Percentiles rank a stretch among this genome's conserved stretches.
Conservation (phyloP, 2,888 invertebrate species). For the Uropetala carovei region DNA sequence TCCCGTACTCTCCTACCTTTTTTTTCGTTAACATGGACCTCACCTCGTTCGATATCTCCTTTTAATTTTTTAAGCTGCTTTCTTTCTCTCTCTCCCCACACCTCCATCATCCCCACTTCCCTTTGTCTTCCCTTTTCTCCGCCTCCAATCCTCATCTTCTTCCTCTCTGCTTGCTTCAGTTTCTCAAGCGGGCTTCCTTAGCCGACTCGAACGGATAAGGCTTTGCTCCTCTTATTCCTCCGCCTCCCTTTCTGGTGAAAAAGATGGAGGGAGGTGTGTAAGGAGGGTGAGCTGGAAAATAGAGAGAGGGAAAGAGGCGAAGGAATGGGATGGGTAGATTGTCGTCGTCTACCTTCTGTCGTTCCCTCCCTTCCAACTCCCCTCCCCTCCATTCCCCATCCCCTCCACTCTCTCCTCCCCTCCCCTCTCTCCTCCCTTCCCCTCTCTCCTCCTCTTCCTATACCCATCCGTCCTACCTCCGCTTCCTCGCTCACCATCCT, state of each 20-base stretch:
- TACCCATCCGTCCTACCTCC: slow-evolving; percentile 73
- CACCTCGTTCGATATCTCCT: too few relatives aligned
- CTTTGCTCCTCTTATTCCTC: background rate
- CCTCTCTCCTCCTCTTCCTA: slow-evolving; percentile 68
- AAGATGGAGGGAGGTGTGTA: background rate
- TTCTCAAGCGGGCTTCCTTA: too few relatives aligned
- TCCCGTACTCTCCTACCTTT: background rate
- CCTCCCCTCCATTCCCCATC: slow-evolving; percentile 67
- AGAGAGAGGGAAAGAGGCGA: background rate
- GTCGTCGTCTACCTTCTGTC: slow-evolving; percentile 61
- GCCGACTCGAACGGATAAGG: too few relatives aligned
- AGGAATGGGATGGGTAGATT: slow-evolving; percentile 34
- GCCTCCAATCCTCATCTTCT: background rate
- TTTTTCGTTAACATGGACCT: too few relatives aligned
- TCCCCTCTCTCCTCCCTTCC: slow-evolving; percentile 68
- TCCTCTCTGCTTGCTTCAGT: background rate
- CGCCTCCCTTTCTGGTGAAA: background rate
- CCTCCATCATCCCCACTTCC: background rate
- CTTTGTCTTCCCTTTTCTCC: background rate
- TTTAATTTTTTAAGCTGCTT: too few relatives aligned
- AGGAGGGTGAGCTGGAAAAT: background rate
- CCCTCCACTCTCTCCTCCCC: slow-evolving; percentile 67
- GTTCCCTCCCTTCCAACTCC: slow-evolving; percentile 21
- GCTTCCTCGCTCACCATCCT: slow-evolving; percentile 70
- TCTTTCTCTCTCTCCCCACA: too few relatives aligned